Percentiles rank a stretch among this genome's conserved stretches.
Conservation (phyloP, 2,797 vertebrate genomes). For the Atherinosoma microstoma region DNA sequence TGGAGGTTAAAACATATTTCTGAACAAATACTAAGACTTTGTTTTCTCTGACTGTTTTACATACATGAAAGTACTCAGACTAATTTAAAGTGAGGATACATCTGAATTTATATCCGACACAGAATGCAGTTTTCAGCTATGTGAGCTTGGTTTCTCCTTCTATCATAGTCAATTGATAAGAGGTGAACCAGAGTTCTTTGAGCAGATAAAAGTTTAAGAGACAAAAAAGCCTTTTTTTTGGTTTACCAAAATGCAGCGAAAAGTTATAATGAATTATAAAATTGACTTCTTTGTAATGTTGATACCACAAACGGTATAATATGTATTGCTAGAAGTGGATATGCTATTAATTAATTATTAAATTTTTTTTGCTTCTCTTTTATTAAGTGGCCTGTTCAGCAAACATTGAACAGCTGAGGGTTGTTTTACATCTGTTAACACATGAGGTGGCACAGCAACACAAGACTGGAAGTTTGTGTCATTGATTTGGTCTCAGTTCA, state of each 20-base stretch:
- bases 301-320: too few relatives aligned
- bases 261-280: background rate
- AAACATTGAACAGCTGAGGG: too few relatives aligned
- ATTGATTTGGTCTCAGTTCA: too few relatives aligned
- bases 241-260: background rate
- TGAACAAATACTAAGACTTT: background rate
- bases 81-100: background rate
- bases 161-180: background rate
- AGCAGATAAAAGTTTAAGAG: background rate
- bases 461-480: too few relatives aligned
- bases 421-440: too few relatives aligned
- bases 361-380: too few relatives aligned
- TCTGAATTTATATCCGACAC: background rate
- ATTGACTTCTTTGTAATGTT: background rate
- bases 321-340: too few relatives aligned
- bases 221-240: background rate
- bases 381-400: too few relatives aligned
- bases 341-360: too few relatives aligned
- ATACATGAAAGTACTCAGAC: background rate
- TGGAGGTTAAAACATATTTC: slow-evolving; percentile 8
- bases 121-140: too few relatives aligned
- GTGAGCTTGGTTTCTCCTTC: background rate
- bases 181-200: background rate
- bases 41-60: background rate
- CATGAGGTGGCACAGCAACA: too few relatives aligned